Evolutionary conservation across 2,113 vertebrate species (phyloP), one percentile per base, ranked within the genome.

Genomic region (Dipodomys ordii): DNA sequence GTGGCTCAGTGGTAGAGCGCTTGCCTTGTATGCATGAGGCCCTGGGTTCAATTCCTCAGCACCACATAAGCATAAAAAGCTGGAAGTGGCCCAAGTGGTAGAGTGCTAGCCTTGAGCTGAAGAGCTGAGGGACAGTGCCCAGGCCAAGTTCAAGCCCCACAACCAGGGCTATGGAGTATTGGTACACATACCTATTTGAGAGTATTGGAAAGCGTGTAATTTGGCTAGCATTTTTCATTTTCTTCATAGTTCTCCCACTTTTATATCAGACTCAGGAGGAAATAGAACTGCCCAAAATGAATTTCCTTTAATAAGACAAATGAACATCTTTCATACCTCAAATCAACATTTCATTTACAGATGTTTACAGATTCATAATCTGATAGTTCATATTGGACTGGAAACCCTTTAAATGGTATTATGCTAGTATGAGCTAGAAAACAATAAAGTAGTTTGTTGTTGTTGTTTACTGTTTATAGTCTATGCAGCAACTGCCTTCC

Each of bases 341-440:
- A 88, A 88, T 30, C 44, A 84, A 23, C 3, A 49, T 11, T 20
- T 18, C 72, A 16, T 35, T 32, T 90, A 65, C 49, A 25, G 32
- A 77, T 19, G 39, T 68, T 81, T 53, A 90, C 83, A 83, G 19
- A 71, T 35, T 86, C 32, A 83, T 6, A 74, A 25, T 72, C n/a
- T 72, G 83, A 44, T 96, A 60, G 96, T 96, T 96, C 95, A 95
- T 91, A 95, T 96, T 97, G 96, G 89, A 97, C 96, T 95, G 83
- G 90, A 60, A 94, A 65, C 77, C 12, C 27, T 73, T 79, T 87
- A 91, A 83, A 83, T 86, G 35, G 87, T 20, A 71, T 92, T 82
- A 96, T 68, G 69, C 64, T 84, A 76, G n/a, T 87, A 69, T 91
- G 49, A 87, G n/a, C 27, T 80, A 39, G 39, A 39, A 39, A 39